These are phyloP conservation scores for cattle (Bos taurus) DNA, from an alignment of 2,113 vertebrate genomes.

Conservation along the genomic window DNA sequence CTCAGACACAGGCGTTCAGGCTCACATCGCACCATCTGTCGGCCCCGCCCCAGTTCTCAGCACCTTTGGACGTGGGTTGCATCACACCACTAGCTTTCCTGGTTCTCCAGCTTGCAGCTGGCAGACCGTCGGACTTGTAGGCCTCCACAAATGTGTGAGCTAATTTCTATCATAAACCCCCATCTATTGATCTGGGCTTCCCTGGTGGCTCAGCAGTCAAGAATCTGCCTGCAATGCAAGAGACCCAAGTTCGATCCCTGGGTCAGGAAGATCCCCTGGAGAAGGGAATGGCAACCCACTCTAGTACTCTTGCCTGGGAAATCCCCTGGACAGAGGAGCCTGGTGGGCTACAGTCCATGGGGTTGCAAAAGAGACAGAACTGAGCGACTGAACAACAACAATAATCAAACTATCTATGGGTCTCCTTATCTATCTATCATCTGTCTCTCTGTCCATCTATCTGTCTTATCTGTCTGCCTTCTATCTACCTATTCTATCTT, in stretches of 20 bases:
- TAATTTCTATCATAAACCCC: no score
- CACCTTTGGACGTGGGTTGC: no score
- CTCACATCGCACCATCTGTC: not conserved
- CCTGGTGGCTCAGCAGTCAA: not conserved
- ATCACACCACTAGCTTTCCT: not conserved
- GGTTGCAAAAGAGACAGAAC: not conserved
- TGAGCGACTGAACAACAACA: not conserved
- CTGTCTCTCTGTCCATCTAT: not conserved
- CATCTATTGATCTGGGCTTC: not conserved
- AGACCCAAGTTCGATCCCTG: not conserved
- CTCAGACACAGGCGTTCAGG: no score
- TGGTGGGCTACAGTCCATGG: not conserved
- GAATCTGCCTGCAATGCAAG: not conserved
- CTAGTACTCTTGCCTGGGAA: not conserved
- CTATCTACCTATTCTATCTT: not conserved
- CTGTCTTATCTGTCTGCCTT: not conserved
- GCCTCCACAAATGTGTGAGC: not conserved
- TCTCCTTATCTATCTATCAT: fast-evolving
- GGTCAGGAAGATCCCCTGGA: not conserved
- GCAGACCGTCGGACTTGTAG: no score
- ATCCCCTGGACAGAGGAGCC: not conserved
- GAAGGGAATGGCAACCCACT: not conserved
- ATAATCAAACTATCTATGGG: no score
- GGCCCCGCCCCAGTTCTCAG: not conserved
- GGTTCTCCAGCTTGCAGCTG: not conserved